Evolutionary conservation across 2,797 vertebrate genomes (phyloP).

Genomic region (Dermochelys coriacea): DNA sequence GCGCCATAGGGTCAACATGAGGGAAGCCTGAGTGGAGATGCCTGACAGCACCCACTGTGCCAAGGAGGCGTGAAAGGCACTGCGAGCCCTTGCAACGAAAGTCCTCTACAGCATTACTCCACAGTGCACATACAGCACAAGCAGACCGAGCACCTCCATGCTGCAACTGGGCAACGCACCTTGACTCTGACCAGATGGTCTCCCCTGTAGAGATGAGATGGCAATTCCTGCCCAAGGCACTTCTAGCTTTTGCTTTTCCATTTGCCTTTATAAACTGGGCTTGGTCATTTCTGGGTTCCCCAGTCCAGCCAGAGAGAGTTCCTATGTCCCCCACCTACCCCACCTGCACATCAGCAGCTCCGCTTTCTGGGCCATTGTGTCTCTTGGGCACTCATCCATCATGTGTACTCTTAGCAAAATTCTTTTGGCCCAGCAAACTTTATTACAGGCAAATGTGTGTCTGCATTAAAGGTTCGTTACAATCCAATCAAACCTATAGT

Average conservation of each 20-base stretch:
- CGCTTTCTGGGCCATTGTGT: fast-evolving
- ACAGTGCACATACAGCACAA: not conserved
- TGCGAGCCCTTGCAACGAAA: not conserved
- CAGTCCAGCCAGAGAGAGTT: not conserved
- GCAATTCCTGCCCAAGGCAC: not conserved
- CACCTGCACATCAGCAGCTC: not conserved
- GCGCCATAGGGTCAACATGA: fast-evolving
- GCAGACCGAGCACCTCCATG: not conserved
- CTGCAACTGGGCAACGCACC: not conserved
- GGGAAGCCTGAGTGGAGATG: not conserved
- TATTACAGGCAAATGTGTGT: not conserved
- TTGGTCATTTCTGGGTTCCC: not conserved
- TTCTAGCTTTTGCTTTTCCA: not conserved
- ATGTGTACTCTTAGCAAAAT: not conserved
- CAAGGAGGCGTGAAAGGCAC: not conserved
- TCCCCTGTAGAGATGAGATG: not conserved
- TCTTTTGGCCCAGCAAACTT: not conserved
- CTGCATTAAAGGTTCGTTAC: conserved; percentile 37
- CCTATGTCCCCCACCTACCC: not conserved
- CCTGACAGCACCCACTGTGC: not conserved
- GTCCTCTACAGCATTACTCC: not conserved
- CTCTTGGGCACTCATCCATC: not conserved
- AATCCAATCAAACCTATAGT: conserved; percentile 44
- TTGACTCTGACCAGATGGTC: not conserved
- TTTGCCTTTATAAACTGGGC: not conserved